phyloP scores from a whole-genome alignment of 92 coral and sea anemone genomes.

The Ricordea florida region DNA sequence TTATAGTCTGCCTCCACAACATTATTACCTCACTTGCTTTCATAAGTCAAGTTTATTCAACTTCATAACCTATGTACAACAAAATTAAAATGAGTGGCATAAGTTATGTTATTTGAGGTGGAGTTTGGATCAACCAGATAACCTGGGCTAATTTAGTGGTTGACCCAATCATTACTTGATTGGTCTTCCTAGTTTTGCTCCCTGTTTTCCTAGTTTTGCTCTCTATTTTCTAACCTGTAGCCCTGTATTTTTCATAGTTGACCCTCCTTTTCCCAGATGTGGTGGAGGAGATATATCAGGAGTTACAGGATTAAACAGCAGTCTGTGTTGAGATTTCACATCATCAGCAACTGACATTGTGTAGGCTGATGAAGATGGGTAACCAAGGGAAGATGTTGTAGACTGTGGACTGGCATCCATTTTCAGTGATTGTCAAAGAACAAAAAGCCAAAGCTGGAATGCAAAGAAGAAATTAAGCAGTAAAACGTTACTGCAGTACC shows the following conservation, averaged over 20 bases:
- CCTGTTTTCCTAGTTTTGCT: neutral
- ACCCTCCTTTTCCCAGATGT: conserved; percentile 16
- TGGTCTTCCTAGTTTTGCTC: no score
- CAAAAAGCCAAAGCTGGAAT: no score
- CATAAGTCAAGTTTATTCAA: no score
- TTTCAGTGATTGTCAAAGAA: no score
- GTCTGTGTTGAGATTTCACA: conserved; percentile 56
- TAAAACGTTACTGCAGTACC: neutral
- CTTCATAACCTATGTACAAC: no score
- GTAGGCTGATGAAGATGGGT: neutral
- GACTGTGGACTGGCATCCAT: conserved; percentile 66
- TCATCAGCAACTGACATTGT: conserved; percentile 73
- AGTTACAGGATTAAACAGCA: conserved; percentile 79
- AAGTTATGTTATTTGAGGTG: no score
- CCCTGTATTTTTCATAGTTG: neutral
- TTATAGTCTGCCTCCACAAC: no score
- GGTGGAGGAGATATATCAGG: conserved; percentile 86
- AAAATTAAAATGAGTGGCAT: no score
- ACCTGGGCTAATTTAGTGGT: no score
- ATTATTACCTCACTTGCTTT: no score
- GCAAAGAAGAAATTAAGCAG: neutral
- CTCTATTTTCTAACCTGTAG: neutral
- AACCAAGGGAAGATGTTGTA: conserved; percentile 34
- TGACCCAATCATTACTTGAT: no score
- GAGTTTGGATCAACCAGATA: no score